A percentile compares a stretch with the other conserved stretches of the same genome.
Evolutionary conservation across 2,888 invertebrate genomes (phyloP).

Genomic region (Drosophila hamatofila): DNA sequence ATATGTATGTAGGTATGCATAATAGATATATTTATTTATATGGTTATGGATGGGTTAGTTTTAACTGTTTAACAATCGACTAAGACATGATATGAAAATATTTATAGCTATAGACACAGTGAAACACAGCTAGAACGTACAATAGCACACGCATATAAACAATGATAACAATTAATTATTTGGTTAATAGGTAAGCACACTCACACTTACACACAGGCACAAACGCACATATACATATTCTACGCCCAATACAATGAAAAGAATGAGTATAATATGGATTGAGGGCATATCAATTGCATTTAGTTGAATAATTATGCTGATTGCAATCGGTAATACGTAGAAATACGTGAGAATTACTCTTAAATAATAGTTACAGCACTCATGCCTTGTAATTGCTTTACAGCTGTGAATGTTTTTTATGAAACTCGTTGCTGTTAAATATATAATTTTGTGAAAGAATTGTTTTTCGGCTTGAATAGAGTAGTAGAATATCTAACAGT

Average conservation of each 20-base stretch:
- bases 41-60: conserved; percentile 28
- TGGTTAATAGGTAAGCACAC: conserved; percentile 51
- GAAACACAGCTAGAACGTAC: conserved; percentile 54
- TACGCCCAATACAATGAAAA: conserved; percentile 33
- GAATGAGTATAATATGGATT: conserved; percentile 46
- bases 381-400: not conserved
- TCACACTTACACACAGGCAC: conserved; percentile 15
- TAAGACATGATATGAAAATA: conserved; percentile 54
- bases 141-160: conserved; percentile 60
- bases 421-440: not conserved
- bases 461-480: too few species aligned
- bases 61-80: conserved; percentile 55
- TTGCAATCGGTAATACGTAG: conserved; percentile 25
- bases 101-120: conserved; percentile 51
- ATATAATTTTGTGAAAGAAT: too few species aligned
- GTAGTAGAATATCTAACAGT: not conserved
- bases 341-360: conserved; percentile 2
- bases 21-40: conserved; percentile 34
- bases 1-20: conserved; percentile 23
- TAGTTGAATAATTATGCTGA: conserved; percentile 17
- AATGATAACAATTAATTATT: conserved; percentile 71
- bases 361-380: conserved; percentile 19
- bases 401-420: not conserved
- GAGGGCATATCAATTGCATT: conserved; percentile 39
- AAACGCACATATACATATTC: conserved; percentile 16